phyloP scores from a whole-genome alignment of 2,113 vertebrate species.

The Microcebus tavaratra region DNA sequence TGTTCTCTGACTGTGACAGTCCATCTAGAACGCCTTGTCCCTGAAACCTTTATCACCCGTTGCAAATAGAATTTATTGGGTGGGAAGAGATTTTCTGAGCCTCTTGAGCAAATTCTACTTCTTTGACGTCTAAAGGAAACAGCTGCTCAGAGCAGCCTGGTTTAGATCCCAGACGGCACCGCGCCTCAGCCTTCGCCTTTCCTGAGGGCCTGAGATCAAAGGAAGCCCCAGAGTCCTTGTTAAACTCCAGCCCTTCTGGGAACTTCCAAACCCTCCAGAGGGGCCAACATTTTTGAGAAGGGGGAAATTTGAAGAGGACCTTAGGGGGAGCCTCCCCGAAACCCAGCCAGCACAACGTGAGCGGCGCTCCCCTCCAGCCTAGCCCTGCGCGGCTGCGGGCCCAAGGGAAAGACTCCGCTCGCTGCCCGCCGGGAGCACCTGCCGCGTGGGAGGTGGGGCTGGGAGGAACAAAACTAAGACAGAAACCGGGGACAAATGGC shows the following conservation, averaged over 20 bases:
- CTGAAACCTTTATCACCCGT: not conserved
- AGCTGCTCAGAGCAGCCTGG: not conserved
- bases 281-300: not conserved
- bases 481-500: too few relatives aligned
- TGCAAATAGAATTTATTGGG: not conserved
- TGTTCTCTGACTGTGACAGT: not conserved
- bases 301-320: not conserved
- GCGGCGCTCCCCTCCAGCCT: too few relatives aligned
- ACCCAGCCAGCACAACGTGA: not conserved
- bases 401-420: not conserved
- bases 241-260: not conserved
- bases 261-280: not conserved
- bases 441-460: not conserved
- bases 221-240: not conserved
- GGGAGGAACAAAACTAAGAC: not conserved
- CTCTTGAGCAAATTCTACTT: not conserved
- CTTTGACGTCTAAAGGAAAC: not conserved
- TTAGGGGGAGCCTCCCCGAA: not conserved
- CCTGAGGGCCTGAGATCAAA: not conserved
- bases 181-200: not conserved
- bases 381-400: not conserved
- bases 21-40: not conserved
- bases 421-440: not conserved
- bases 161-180: not conserved
- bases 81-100: not conserved